Evolutionary conservation across 2,797 vertebrate genomes (phyloP), one percentile per base, ranked within the genome.

Genomic region (Bradypodion ventrale): DNA sequence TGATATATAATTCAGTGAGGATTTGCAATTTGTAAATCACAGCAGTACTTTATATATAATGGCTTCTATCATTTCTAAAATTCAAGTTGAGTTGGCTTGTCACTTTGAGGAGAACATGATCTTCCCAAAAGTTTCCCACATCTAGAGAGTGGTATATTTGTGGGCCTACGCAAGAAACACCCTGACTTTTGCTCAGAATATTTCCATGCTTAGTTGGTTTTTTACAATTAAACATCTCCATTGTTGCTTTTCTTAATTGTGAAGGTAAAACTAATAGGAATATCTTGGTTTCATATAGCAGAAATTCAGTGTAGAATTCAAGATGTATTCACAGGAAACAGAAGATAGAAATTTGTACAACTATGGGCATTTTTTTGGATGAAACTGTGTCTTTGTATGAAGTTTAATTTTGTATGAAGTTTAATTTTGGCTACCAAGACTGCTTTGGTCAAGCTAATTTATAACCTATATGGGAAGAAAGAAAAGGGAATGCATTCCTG

Each of bases 101-200:
- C 68, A 65, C 42, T 0, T 74, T 89, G 56, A 29, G 62, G 16
- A 7, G 2, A 32, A 29, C 62, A 49, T 27, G 37, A 63, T 0
- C 0, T 75, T 37, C 42, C 44, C 72, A 62, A 70, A 79, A 89
- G 83, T 78, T 90, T 44, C 29, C 10, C 2, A 37, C 35, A 5
- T 70, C 25, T 56, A 40, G 46, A 56, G n/a, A 52, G 1, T 32
- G 44, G 19, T 56, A 46, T 32, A 29, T 60, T 23, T 74, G 42
- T 23, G 44, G 29, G 25, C 72, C 80, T 59, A 81, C 80, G 62
- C 40, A 52, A 80, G 80, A 40, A 7, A 40, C 13, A 27, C 83
- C 40, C 66, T 86, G 66, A 42, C 70, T 87, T 91, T 89, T 91
- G 66, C n/a, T 44, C 81, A 59, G 70, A 75, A 56, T 27, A 87